These are phyloP conservation scores for Acrobasis consociella DNA, from an alignment of 2,888 invertebrate genomes.

Conservation along the genomic window DNA sequence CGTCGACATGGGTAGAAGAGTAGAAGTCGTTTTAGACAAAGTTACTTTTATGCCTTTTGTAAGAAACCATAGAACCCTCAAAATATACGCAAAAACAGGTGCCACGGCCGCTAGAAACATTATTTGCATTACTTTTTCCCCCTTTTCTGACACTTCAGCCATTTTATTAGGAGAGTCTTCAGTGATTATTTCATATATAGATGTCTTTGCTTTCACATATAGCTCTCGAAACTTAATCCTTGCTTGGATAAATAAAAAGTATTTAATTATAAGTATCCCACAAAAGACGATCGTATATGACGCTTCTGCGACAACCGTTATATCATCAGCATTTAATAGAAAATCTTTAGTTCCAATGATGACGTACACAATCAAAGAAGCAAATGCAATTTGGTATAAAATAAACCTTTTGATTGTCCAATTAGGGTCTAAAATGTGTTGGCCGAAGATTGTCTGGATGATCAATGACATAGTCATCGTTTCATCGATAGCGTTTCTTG, in stretches of 20 bases:
- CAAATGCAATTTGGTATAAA: slow-evolving; percentile 42
- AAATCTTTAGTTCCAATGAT: slow-evolving; percentile 54
- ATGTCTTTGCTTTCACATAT: slow-evolving; percentile 51
- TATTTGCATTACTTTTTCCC: slow-evolving; percentile 32
- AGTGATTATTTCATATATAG: slow-evolving; percentile 44
- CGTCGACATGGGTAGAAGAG: slow-evolving; percentile 57
- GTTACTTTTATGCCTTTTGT: slow-evolving; percentile 46
- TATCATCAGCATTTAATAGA: slow-evolving; percentile 41
- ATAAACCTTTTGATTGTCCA: slow-evolving; percentile 55
- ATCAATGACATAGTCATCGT: slow-evolving; percentile 44
- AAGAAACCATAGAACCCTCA: slow-evolving; percentile 52
- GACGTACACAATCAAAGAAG: slow-evolving; percentile 50
- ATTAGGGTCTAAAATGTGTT: slow-evolving; percentile 57
- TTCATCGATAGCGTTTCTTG: slow-evolving; percentile 50
- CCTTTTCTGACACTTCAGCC: slow-evolving; percentile 37
- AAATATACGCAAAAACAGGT: slow-evolving; percentile 46
- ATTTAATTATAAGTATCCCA: slow-evolving; percentile 44
- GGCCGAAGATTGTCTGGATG: slow-evolving; percentile 52
- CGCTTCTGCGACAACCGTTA: slow-evolving; percentile 51
- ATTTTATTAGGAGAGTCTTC: slow-evolving; percentile 36
- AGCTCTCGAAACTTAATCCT: slow-evolving; percentile 44
- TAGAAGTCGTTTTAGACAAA: slow-evolving; percentile 55
- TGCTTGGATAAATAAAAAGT: slow-evolving; percentile 43
- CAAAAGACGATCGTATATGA: slow-evolving; percentile 53
- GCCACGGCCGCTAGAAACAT: slow-evolving; percentile 31